These are phyloP conservation scores for Branchipolynoe longqiensis DNA, from an alignment of 2,888 invertebrate genomes.

Conservation along the genomic window DNA sequence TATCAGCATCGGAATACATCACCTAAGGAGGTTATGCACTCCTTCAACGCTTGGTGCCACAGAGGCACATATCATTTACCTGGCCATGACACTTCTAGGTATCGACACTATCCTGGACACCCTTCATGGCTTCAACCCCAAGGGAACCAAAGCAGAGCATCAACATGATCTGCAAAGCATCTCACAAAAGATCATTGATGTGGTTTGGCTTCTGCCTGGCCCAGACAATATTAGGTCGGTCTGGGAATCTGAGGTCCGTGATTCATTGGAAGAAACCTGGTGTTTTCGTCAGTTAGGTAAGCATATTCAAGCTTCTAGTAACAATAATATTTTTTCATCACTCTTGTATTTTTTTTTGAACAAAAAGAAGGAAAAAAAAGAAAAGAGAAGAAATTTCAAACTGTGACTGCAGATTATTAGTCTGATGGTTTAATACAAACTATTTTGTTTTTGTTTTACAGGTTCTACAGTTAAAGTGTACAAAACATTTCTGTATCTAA, in stretches of 20 bases:
- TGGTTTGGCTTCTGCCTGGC: slow-evolving; percentile 28
- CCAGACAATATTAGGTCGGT: not conserved
- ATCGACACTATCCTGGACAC: not conserved
- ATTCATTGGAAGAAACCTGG: too few relatives aligned
- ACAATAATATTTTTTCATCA: too few relatives aligned
- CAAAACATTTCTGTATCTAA: too few relatives aligned
- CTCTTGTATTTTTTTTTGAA: too few relatives aligned
- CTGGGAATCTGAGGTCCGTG: too few relatives aligned
- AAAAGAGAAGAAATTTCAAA: too few relatives aligned
- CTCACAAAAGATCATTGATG: not conserved
- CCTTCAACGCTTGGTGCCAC: slow-evolving; percentile 5
- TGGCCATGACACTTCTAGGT: slow-evolving; percentile 6
- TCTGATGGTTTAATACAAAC: too few relatives aligned
- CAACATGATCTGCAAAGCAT: not conserved
- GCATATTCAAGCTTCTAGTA: not conserved
- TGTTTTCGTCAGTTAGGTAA: slow-evolving; percentile 15
- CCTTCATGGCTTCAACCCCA: not conserved
- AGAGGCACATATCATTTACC: slow-evolving; percentile 1
- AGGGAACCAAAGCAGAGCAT: not conserved
- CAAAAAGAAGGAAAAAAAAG: too few relatives aligned
- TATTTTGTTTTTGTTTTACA: too few relatives aligned
- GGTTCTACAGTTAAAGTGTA: too few relatives aligned
- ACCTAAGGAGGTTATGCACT: slow-evolving; percentile 26
- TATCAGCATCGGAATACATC: slow-evolving; percentile 15
- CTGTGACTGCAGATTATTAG: too few relatives aligned